Evolutionary conservation across 2,797 vertebrate species (phyloP).

Genomic region (Nothura maculosa): DNA sequence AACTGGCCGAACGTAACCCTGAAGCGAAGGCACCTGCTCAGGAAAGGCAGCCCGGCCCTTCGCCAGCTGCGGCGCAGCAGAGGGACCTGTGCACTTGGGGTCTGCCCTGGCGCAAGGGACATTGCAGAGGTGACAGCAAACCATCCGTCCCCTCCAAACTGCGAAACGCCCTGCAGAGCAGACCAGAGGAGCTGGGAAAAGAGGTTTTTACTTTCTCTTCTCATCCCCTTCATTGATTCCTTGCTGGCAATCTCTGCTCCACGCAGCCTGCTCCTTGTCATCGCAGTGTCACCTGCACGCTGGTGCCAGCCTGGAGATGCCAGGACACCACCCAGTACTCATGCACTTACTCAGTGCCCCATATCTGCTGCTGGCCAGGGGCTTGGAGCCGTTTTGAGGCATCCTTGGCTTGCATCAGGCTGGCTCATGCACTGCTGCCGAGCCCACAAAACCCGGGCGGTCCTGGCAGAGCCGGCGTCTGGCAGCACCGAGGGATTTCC

Average conservation of each 20-base stretch:
- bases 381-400: background rate
- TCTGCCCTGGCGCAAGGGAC: background rate
- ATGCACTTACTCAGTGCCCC: rapidly evolving
- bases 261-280: background rate
- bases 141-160: background rate
- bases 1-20: constrained; percentile 1
- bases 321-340: background rate
- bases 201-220: background rate
- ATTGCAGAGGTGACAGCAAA: background rate
- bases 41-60: background rate
- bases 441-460: background rate
- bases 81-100: background rate
- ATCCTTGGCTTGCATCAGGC: background rate
- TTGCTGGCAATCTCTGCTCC: background rate
- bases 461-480: background rate
- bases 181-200: background rate
- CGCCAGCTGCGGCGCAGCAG: background rate
- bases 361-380: background rate
- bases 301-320: background rate
- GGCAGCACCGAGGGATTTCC: background rate
- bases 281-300: background rate
- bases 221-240: background rate
- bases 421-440: background rate
- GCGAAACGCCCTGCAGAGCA: background rate
- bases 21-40: constrained; percentile 54